Evolutionary conservation across 2,888 invertebrate genomes (phyloP), one percentile per base, ranked within the genome.

Genomic region (Brassicogethes aeneus): DNA sequence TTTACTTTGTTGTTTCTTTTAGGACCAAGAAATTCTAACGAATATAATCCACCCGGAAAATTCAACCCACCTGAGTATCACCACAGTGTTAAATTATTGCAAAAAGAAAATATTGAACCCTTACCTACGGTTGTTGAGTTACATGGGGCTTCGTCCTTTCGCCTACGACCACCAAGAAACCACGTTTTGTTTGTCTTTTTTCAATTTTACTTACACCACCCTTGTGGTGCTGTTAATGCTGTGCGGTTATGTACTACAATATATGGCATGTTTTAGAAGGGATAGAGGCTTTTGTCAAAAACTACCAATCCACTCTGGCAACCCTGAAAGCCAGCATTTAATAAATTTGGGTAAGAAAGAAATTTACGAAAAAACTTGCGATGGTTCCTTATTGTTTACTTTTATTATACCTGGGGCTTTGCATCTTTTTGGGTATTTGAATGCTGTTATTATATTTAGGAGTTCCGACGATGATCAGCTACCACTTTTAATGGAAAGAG

Each of bases 401-500:
- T 87, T 85, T 57, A 70, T 85, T 14, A 74, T 85, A 36, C 88
- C 89, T 2, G 81, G 82, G 64, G 52, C 76, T 37, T 65, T 89
- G 16, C 86, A 88, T 66, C 74, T 88, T 40, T 48, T 73, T 34
- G 85, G 84, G 10, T 89, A 85, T 58, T 53, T 85, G 12, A 81
- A 85, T 48, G 81, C 85, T 0, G 70, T 87, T 39, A 78, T 81
- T 57, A 70, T 86, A 37, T 84, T 86, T 61, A 73, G 87, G 54
- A 75, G 81, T 49, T 79, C 81, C 17, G 86, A 88, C 61, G 86
- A 85, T 59, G 88, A 89, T 60, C 87, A 88, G 55, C 64, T 89
- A 38, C 85, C 86, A 54, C 84, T 85, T 69, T 70, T 89, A 37
- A 85, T 88, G 77, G 89, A 89, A 65, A 74, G 86, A 54, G 87